Base-by-base conservation (phyloP, 2,797 vertebrate genomes). In the Decapterus maruadsi region DNA sequence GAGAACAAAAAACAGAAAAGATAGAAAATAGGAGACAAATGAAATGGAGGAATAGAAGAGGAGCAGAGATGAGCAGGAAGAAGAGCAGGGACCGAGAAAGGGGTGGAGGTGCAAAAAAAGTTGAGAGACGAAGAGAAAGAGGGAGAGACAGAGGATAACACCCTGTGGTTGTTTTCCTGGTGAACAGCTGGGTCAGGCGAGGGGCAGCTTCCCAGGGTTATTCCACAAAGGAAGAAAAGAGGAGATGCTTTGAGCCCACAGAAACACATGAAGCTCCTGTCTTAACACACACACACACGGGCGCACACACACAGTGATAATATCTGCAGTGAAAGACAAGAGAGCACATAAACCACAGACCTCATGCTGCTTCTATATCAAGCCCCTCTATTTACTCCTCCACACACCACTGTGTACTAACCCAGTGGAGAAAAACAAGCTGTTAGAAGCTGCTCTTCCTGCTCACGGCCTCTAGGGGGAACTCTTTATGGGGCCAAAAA, bases 151-250 rank as follows among this genome's bases (percentile, higher is more conserved):
- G 42, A 73, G 31, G 76, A 86, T 57, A 75, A 83, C 84, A 77
- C 43, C 67, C 68, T 77, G 76, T 72, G 56, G 78, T 82, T 89
- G 76, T 90, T 87, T 89, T 82, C 69, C 72, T 83, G 77, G 75
- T 77, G 80, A 83, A 81, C 77, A 38, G 68, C 66, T n/a, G 61
- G 87, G 89, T 90, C 89, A 90, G 70, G 62, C 10, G 19, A 60
- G 82, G 86, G 87, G 60, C 90, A 92, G 64, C 72, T 83, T 87
- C 86, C 78, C 82, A 79, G 82, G 71, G 82, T 67, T 73, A 70
- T 56, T 54, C 63, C 84, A 83, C 69, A 80, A 62, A 73, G 69
- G 65, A 7, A 59, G 72, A 71, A 50, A 61, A 69, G 76, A 81
- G 36, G 48, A 65, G 76, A 83, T 68, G 75, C 69, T 85, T 81